Conservation (phyloP, 2,888 invertebrate genomes). For the Onthophagus sagittarius region DNA sequence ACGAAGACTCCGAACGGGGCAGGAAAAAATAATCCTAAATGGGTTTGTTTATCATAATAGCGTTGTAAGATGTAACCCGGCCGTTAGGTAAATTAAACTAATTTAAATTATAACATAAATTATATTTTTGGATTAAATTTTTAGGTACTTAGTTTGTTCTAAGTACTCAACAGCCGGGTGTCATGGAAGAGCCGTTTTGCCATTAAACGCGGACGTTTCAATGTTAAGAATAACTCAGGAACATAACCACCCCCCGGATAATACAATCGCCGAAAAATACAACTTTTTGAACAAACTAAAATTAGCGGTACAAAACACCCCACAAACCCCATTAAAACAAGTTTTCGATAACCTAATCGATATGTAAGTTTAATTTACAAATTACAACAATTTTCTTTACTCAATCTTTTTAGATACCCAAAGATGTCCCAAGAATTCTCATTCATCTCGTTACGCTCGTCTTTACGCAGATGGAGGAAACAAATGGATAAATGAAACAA, state of each 20-base stretch:
- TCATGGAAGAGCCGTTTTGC: conserved; percentile 41
- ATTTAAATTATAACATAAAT: neutral
- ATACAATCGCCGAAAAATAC: conserved; percentile 38
- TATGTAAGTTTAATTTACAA: conserved; percentile 32
- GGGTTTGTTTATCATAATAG: conserved; percentile 43
- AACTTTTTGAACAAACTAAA: conserved; percentile 37
- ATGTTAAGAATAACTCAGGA: conserved; percentile 37
- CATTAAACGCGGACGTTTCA: conserved; percentile 33
- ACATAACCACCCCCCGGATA: conserved; percentile 42
- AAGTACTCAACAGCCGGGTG: conserved; percentile 40
- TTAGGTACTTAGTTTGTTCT: conserved; percentile 42
- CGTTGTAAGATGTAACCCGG: conserved; percentile 33
- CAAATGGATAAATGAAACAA: conserved; percentile 18
- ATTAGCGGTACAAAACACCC: conserved; percentile 29
- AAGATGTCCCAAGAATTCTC: conserved; percentile 23
- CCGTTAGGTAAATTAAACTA: conserved; percentile 18
- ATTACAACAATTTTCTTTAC: neutral
- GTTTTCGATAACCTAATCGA: conserved; percentile 38
- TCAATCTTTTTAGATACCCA: conserved; percentile 22
- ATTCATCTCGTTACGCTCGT: conserved; percentile 30
- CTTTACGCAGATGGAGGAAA: conserved; percentile 33
- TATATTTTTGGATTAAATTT: neutral
- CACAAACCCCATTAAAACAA: conserved; percentile 31
- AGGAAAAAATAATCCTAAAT: conserved; percentile 36
- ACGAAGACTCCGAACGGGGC: conserved; percentile 13